Percentiles rank a stretch among this genome's conserved stretches.
These are phyloP conservation scores for Sycobia sp. DNA, from an alignment of 1,140 invertebrate genomes.

Conservation along the genomic window DNA sequence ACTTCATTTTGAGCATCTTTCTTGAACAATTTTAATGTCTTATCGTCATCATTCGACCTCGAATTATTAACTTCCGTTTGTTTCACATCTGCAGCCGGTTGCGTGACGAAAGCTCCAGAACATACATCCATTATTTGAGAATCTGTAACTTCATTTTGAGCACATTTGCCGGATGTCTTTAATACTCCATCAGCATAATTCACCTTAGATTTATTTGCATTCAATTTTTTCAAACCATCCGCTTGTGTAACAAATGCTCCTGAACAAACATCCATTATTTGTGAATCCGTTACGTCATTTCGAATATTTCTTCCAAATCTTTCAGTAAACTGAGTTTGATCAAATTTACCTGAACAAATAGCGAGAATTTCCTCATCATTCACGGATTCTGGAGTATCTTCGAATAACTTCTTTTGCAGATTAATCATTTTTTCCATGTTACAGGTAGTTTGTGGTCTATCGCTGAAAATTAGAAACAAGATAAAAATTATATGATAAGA, in stretches of 20 bases:
- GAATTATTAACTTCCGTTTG: too few species aligned
- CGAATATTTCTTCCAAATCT: background rate
- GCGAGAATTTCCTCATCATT: conserved; percentile 62
- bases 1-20: conserved; percentile 13
- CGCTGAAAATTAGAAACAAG: background rate
- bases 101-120: conserved; percentile 42
- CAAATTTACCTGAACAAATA: conserved; percentile 64
- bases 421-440: conserved; percentile 44
- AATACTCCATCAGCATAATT: too few species aligned
- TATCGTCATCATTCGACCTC: too few species aligned
- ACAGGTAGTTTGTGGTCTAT: conserved; percentile 30
- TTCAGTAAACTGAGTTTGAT: conserved; percentile 32
- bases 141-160: conserved; percentile 14
- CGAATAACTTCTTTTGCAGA: conserved; percentile 55
- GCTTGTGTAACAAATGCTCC: conserved; percentile 41
- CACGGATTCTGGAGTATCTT: conserved; percentile 42
- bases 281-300: conserved; percentile 32
- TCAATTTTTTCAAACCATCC: background rate
- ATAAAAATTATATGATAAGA: background rate
- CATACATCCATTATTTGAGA: conserved; percentile 47
- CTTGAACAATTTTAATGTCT: too few species aligned
- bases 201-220: too few species aligned
- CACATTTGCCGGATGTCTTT: too few species aligned
- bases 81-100: conserved; percentile 17
- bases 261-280: conserved; percentile 46